Conservation (phyloP, 2,888 invertebrate species). For the Carpatolechia fugitivella region DNA sequence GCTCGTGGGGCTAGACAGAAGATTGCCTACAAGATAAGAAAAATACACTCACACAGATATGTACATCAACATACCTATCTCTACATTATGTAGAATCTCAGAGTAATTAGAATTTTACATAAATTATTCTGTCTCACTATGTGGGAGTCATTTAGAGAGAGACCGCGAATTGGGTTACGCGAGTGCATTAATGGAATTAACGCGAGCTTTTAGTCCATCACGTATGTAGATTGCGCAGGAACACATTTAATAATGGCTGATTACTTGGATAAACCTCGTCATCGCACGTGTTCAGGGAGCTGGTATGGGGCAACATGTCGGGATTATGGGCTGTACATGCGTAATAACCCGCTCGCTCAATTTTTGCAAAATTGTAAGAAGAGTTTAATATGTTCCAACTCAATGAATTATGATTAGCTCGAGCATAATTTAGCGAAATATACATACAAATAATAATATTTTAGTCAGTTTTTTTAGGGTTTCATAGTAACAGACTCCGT, state of each 20-base stretch:
- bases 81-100: not conserved
- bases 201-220: slow-evolving; percentile 14
- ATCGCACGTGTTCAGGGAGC: not conserved
- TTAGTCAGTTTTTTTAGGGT: no score
- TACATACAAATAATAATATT: no score
- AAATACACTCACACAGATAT: no score
- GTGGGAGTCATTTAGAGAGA: not conserved
- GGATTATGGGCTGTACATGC: no score
- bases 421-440: no score
- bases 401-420: no score
- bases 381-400: not conserved
- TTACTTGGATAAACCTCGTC: not conserved
- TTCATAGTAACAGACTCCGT: no score
- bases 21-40: no score
- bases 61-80: no score
- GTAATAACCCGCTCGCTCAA: not conserved
- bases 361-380: not conserved
- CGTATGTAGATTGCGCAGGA: slow-evolving; percentile 12
- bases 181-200: slow-evolving; percentile 15
- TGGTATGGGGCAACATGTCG: no score
- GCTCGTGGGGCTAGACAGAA: no score
- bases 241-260: slow-evolving; percentile 14
- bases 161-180: slow-evolving; percentile 5
- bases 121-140: not conserved
- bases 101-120: not conserved